A percentile compares a stretch with the other conserved stretches of the same genome.
Conservation (phyloP, 2,113 vertebrate species). For the Pelecanoides urinatrix region DNA sequence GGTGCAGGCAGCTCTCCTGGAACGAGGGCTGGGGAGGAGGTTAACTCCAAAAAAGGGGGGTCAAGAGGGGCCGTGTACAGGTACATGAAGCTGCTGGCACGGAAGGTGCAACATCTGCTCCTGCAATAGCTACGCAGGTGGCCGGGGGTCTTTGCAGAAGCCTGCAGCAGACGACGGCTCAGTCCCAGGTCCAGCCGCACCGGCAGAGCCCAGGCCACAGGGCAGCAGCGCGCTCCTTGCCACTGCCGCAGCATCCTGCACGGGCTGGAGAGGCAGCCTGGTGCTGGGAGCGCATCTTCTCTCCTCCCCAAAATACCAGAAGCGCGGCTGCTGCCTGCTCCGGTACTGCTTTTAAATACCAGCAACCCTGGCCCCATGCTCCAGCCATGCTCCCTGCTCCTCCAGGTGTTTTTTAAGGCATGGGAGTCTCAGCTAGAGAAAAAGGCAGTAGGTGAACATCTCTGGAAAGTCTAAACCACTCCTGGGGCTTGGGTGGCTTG, state of each 20-base stretch:
- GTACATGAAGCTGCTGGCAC: not conserved
- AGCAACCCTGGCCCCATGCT: not conserved
- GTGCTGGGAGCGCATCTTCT: accelerated
- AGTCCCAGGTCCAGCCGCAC: not conserved
- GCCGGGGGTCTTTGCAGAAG: not conserved
- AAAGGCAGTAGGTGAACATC: not conserved
- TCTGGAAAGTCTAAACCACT: not conserved
- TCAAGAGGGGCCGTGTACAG: not conserved
- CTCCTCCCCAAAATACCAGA: not conserved
- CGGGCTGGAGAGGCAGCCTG: not conserved
- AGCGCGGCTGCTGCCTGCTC: not conserved
- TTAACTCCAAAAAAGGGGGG: not conserved
- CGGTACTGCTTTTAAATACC: not conserved
- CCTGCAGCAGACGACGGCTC: not conserved
- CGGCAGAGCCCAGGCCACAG: not conserved
- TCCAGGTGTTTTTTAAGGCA: not conserved
- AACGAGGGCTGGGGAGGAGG: not conserved
- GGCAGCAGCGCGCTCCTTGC: not conserved
- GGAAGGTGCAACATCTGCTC: not conserved
- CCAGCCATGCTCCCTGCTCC: not conserved
- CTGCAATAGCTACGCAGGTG: not conserved
- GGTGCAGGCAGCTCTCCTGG: not conserved
- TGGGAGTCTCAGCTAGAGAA: not conserved
- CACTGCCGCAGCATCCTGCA: not conserved
- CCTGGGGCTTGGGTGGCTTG: not conserved